Evolutionary conservation across 2,113 vertebrate species (phyloP).

Genomic region (Lanius ludovicianus): DNA sequence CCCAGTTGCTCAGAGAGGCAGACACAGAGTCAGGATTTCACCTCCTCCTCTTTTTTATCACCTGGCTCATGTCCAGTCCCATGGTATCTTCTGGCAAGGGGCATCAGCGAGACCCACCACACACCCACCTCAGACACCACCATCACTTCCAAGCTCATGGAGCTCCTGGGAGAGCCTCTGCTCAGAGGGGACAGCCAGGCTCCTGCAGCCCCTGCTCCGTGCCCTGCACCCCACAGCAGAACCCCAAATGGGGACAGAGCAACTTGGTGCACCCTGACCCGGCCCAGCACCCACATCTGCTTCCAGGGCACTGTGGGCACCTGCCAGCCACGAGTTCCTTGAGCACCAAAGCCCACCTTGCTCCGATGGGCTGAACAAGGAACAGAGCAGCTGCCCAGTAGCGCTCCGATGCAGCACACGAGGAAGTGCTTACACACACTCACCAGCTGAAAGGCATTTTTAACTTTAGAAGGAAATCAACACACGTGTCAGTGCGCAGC

Average conservation of each 20-base stretch:
- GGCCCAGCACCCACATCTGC: not conserved
- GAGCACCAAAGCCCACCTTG: accelerated
- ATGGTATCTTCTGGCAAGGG: not conserved
- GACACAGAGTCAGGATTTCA: not conserved
- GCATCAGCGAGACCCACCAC: not conserved
- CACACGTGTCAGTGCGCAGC: accelerated
- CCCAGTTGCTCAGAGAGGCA: not conserved
- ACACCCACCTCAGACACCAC: not conserved
- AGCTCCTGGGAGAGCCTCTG: not conserved
- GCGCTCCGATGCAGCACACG: accelerated
- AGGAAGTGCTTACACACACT: accelerated
- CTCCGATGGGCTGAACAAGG: not conserved
- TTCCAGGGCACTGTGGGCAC: not conserved
- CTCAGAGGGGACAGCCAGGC: not conserved
- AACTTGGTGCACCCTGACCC: not conserved
- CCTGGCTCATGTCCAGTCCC: not conserved
- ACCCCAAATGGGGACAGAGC: not conserved
- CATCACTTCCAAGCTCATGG: not conserved
- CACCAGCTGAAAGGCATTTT: accelerated
- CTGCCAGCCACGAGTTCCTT: not conserved
- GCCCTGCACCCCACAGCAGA: not conserved
- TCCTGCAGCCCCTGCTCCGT: not conserved
- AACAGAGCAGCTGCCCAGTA: not conserved
- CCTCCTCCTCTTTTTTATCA: too few species aligned
- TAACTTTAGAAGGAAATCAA: not conserved